Evolutionary conservation across 2,113 vertebrate genomes (phyloP), one percentile per base, ranked within the genome.

Genomic region (Sturnus vulgaris): DNA sequence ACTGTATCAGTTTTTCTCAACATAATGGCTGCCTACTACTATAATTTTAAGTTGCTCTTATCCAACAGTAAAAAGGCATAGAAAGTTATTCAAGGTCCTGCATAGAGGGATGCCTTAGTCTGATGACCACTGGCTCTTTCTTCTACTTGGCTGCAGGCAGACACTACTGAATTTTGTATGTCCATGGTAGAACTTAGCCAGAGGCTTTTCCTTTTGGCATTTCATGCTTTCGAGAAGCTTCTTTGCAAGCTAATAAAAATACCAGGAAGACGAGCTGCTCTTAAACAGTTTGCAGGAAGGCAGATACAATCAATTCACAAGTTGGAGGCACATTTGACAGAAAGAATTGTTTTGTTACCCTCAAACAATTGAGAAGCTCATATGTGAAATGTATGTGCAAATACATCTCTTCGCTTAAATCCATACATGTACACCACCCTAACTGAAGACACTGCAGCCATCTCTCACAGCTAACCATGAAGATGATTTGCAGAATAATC

Each of bases 401-500:
- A 55, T 93, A 73, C 65, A 95, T 78, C 90, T 82, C 86, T 77
- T 88, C 61, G 66, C 81, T 93, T 90, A 89, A 81, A 92, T 14
- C 63, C 69, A 61, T 76, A 72, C 57, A 79, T 82, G 84, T 33
- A 57, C 2, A 2, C 61, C 39, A 37, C 57, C 80, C 70, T 61
- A 66, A 56, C 80, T 46, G 60, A 71, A 78, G 89, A 87, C 66
- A 30, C 46, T 64, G 50, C 17, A 77, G 70, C 72, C 70, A 66
- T 80, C 63, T 85, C 86, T 81, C 78, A 49, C 3, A 30, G 56
- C 55, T 44, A 86, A 77, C 87, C 87, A 89, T 84, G 94, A 95
- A 93, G 90, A 96, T 88, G 86, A 95, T 93, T 96, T 96, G 90
- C 94, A 97, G 95, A 95, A 88, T 92, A 92, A 95, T 83, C 91